Conservation (phyloP, 2,888 invertebrate species). For the Patella ulyssiponensis region DNA sequence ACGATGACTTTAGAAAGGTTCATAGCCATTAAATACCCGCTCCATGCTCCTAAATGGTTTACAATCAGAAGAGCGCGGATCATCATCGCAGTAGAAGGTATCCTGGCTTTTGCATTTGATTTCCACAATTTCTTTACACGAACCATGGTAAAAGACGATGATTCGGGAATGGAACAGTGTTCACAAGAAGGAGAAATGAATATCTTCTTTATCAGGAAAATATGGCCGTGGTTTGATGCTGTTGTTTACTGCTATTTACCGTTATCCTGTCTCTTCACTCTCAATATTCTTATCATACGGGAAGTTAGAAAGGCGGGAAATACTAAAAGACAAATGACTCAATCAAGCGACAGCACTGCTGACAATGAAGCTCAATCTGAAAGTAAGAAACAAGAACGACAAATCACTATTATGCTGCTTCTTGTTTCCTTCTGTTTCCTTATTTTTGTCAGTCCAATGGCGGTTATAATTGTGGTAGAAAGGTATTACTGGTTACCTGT, state of each 20-base stretch:
- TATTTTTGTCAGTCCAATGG: slow-evolving; percentile 30
- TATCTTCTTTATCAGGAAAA: slow-evolving; percentile 17
- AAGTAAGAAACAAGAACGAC: slow-evolving; percentile 13
- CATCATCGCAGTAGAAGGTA: slow-evolving; percentile 15
- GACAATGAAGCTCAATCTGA: neutral
- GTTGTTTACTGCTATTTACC: slow-evolving; percentile 31
- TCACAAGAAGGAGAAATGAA: slow-evolving; percentile 6
- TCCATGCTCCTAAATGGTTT: slow-evolving; percentile 23
- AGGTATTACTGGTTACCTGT: slow-evolving; percentile 17
- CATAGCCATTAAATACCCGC: slow-evolving; percentile 28
- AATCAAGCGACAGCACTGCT: neutral
- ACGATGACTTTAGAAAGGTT: slow-evolving; percentile 34
- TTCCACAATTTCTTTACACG: slow-evolving; percentile 25
- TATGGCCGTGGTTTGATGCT: slow-evolving; percentile 34
- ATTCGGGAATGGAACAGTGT: slow-evolving; percentile 17
- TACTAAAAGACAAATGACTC: slow-evolving; percentile 8
- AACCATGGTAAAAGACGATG: slow-evolving; percentile 20
- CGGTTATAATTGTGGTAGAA: slow-evolving; percentile 32
- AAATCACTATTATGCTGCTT: slow-evolving; percentile 32
- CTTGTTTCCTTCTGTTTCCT: slow-evolving; percentile 32
- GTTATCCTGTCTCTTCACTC: slow-evolving; percentile 14
- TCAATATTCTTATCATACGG: slow-evolving; percentile 28
- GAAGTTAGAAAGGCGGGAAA: slow-evolving; percentile 16
- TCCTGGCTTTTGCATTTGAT: slow-evolving; percentile 22
- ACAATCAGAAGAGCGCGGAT: slow-evolving; percentile 8